Evolutionary conservation across 2,797 vertebrate species (phyloP).

Genomic region (Coilia nasus): DNA sequence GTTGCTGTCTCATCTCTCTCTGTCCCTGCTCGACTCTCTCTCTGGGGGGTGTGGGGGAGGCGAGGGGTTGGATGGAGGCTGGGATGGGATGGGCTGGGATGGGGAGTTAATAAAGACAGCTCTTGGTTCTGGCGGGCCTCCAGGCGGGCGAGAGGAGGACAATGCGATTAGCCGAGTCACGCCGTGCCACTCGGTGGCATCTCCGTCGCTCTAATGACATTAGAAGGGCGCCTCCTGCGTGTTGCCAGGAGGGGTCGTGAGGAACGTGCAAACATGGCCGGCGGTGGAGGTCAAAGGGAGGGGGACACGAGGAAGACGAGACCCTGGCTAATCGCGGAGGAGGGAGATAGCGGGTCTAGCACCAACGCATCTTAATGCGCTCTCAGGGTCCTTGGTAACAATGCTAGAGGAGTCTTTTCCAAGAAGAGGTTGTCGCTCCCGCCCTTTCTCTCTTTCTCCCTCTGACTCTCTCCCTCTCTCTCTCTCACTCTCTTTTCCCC

Average conservation of each 20-base stretch:
- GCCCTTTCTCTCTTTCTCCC: not conserved
- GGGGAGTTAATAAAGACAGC: slow-evolving; percentile 51
- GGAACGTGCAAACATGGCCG: slow-evolving; percentile 34
- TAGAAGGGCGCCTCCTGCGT: slow-evolving; percentile 47
- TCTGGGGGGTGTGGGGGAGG: not conserved
- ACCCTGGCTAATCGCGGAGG: slow-evolving; percentile 25
- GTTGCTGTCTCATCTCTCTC: not conserved
- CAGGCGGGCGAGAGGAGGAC: slow-evolving; percentile 37
- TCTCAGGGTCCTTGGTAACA: slow-evolving; percentile 17
- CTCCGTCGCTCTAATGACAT: slow-evolving; percentile 50
- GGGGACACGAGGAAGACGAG: slow-evolving; percentile 20
- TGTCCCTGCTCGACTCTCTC: not conserved
- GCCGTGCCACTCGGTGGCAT: slow-evolving; percentile 33
- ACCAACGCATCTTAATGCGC: slow-evolving; percentile 35
- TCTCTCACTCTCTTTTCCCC: not conserved
- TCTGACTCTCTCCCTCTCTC: not conserved
- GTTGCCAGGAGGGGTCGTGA: slow-evolving; percentile 34
- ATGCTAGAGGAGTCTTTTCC: not conserved
- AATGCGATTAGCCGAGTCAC: slow-evolving; percentile 53
- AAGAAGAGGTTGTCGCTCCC: slow-evolving; percentile 1
- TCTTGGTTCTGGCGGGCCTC: slow-evolving; percentile 49
- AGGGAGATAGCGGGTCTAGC: slow-evolving; percentile 19
- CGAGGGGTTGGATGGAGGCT: too few relatives aligned
- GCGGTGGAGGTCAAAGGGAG: slow-evolving; percentile 35
- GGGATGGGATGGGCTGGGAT: too few relatives aligned